Percentiles rank a stretch among this genome's conserved stretches.
These are phyloP conservation scores for Cantharis flavilabris DNA, from an alignment of 2,888 invertebrate species.

Conservation along the genomic window DNA sequence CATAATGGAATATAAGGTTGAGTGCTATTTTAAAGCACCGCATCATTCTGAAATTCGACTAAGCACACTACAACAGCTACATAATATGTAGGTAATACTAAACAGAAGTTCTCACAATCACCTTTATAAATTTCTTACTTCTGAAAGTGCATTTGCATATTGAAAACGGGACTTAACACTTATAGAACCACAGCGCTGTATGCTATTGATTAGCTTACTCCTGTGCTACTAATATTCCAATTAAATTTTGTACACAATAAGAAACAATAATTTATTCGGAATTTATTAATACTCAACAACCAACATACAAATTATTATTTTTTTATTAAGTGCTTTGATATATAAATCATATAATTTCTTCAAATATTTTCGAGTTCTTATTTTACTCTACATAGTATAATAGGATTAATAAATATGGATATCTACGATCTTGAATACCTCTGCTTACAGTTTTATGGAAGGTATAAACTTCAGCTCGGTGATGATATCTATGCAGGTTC, in stretches of 20 bases:
- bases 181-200: background rate
- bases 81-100: no score
- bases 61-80: background rate
- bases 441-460: background rate
- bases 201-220: background rate
- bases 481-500: background rate
- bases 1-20: background rate
- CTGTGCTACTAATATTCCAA: background rate
- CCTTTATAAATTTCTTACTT: background rate
- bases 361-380: background rate
- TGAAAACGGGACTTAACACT: background rate
- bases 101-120: background rate
- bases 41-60: background rate
- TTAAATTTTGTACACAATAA: background rate
- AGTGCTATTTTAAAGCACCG: background rate
- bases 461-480: background rate
- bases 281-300: no score
- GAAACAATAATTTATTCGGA: background rate
- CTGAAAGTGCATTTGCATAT: background rate
- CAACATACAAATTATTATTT: background rate
- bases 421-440: background rate
- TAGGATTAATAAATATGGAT: background rate
- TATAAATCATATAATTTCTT: background rate
- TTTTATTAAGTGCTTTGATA: no score
- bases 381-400: background rate